Evolutionary conservation across 2,888 invertebrate genomes (phyloP).

Genomic region (Chrysolina americana): DNA sequence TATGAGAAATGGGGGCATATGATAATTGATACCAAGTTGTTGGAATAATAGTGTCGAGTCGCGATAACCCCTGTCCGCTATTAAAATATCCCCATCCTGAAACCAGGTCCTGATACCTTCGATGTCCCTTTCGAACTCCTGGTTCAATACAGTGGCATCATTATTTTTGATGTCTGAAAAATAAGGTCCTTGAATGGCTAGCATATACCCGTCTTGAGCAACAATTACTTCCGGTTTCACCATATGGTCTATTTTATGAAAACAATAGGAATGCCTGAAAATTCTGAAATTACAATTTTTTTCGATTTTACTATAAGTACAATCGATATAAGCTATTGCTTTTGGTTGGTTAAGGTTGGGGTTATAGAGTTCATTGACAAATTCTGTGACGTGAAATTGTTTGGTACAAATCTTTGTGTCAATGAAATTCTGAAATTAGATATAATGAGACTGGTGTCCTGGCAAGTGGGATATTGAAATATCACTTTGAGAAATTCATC

Average conservation of each 20-base stretch:
- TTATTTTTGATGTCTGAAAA: slow-evolving; percentile 10
- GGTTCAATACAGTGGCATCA: slow-evolving; percentile 11
- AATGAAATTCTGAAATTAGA: background rate
- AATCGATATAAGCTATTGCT: too few species aligned
- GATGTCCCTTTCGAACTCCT: slow-evolving; percentile 6
- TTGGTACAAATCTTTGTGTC: background rate
- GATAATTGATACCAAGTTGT: slow-evolving; percentile 21
- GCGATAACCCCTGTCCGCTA: slow-evolving; percentile 18
- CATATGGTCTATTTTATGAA: too few species aligned
- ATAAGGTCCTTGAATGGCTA: background rate
- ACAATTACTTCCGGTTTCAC: too few species aligned
- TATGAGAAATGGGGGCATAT: slow-evolving; percentile 10
- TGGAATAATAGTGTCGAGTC: slow-evolving; percentile 11
- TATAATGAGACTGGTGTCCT: background rate
- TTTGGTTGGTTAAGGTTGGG: too few species aligned
- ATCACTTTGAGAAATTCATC: background rate
- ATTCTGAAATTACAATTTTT: too few species aligned
- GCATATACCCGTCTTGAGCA: too few species aligned
- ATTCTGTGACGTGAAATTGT: background rate
- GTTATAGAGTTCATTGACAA: too few species aligned
- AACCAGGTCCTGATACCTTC: slow-evolving; percentile 16
- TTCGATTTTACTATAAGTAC: too few species aligned
- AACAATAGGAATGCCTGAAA: too few species aligned
- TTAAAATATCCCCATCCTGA: slow-evolving; percentile 14
- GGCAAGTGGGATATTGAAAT: background rate